Evolutionary conservation across 2,888 invertebrate species (phyloP).

Genomic region (Myathropa florea): DNA sequence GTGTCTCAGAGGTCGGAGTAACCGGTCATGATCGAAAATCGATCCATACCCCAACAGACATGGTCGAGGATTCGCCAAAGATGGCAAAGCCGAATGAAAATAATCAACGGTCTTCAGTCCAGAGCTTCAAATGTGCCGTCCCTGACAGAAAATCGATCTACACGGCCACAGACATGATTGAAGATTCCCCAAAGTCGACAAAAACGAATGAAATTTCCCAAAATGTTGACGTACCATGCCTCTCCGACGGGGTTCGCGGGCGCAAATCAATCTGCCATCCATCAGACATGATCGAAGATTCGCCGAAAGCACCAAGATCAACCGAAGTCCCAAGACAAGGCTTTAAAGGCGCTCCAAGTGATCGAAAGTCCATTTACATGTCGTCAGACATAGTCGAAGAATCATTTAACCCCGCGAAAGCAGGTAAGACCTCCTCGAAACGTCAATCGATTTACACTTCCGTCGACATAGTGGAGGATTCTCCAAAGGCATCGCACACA

Average conservation of each 20-base stretch:
- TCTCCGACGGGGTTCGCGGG: not conserved
- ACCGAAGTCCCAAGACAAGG: not conserved
- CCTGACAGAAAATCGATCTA: not conserved
- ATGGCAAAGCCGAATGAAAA: not conserved
- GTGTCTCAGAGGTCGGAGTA: not conserved
- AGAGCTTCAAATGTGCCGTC: not conserved
- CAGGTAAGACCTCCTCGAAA: not conserved
- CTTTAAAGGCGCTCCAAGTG: not conserved
- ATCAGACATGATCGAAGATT: slow-evolving; percentile 3
- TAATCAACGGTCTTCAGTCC: not conserved
- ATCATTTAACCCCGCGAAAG: not conserved
- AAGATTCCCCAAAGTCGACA: not conserved
- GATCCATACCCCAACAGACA: not conserved
- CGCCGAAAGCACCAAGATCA: not conserved
- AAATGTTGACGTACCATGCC: not conserved
- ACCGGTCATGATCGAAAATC: not conserved
- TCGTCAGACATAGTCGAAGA: not conserved
- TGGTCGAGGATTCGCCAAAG: not conserved
- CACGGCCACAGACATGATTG: not conserved
- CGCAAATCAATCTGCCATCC: not conserved
- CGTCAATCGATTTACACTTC: not conserved
- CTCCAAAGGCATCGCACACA: not conserved
- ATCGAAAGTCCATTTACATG: not conserved
- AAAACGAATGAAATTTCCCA: not conserved
- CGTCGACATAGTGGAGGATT: slow-evolving; percentile 3